phyloP scores from a whole-genome alignment of 2,797 vertebrate genomes.

The Enteromius paludinosus region DNA sequence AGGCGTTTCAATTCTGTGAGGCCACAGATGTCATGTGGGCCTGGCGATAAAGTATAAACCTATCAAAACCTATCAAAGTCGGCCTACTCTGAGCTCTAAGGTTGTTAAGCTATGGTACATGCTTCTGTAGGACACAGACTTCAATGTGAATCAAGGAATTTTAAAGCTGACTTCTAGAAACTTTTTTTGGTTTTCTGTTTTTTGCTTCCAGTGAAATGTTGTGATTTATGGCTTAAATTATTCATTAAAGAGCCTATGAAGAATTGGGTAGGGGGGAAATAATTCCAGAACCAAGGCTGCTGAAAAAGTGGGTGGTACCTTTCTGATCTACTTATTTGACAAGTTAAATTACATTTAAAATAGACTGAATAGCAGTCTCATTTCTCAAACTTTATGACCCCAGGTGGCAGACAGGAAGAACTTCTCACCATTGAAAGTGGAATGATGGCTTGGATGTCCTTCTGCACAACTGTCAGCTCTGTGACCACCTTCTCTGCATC shows the following conservation, averaged over 20 bases:
- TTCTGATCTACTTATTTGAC: conserved; percentile 6
- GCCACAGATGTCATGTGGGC: background rate
- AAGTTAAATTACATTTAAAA: conserved; percentile 16
- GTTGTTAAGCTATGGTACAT: background rate
- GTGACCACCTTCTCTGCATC: conserved; percentile 96
- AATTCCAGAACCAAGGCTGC: conserved; percentile 2
- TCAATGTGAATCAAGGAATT: background rate
- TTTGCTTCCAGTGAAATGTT: background rate
- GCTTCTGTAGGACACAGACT: background rate
- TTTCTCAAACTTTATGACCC: conserved; percentile 6
- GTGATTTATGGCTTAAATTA: background rate
- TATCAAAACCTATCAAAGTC: background rate
- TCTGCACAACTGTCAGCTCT: conserved; percentile 94
- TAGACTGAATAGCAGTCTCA: background rate
- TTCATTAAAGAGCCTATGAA: background rate
- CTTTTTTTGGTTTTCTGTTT: background rate
- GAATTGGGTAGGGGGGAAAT: background rate
- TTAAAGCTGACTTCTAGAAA: background rate
- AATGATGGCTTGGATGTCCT: conserved; percentile 94
- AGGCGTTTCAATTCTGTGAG: background rate
- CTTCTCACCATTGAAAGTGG: conserved; percentile 93
- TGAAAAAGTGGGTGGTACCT: background rate
- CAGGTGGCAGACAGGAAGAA: background rate
- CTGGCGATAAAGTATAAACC: background rate
- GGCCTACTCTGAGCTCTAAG: background rate